phyloP scores from a whole-genome alignment of 2,113 vertebrate genomes.

The Theristicus caerulescens region DNA sequence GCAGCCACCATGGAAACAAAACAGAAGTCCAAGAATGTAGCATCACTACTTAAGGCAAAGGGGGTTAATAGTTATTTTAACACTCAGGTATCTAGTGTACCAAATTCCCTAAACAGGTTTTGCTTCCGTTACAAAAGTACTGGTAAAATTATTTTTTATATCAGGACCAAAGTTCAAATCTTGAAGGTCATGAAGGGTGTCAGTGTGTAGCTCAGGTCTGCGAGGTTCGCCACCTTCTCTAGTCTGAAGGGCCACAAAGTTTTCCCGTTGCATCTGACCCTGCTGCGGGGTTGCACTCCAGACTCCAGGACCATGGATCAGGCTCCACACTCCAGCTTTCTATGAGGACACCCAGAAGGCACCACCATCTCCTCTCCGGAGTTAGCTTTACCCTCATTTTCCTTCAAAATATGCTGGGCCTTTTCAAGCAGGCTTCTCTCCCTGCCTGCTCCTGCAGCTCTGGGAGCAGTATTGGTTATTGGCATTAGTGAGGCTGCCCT shows the following conservation, averaged over 20 bases:
- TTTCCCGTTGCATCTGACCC: not conserved
- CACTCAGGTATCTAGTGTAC: not conserved
- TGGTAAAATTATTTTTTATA: not conserved
- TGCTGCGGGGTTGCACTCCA: not conserved
- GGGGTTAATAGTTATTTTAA: not conserved
- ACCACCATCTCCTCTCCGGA: not conserved
- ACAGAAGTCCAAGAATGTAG: not conserved
- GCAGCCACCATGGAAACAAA: not conserved
- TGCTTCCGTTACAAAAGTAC: not conserved
- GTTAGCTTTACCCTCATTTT: not conserved
- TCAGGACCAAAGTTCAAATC: rapidly evolving
- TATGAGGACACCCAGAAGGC: not conserved
- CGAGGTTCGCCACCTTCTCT: not conserved
- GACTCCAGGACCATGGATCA: not conserved
- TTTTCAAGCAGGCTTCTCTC: not conserved
- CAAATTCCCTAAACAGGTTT: not conserved
- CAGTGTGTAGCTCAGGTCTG: not conserved
- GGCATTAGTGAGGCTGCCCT: not conserved
- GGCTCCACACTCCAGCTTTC: not conserved
- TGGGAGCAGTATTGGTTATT: not conserved
- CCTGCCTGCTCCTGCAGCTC: not conserved
- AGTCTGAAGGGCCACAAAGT: not conserved
- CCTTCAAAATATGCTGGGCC: not conserved
- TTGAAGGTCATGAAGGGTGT: not conserved
- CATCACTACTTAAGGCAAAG: not conserved